These are phyloP conservation scores for Noctilio leporinus DNA, from an alignment of 2,113 vertebrate species.

Conservation along the genomic window DNA sequence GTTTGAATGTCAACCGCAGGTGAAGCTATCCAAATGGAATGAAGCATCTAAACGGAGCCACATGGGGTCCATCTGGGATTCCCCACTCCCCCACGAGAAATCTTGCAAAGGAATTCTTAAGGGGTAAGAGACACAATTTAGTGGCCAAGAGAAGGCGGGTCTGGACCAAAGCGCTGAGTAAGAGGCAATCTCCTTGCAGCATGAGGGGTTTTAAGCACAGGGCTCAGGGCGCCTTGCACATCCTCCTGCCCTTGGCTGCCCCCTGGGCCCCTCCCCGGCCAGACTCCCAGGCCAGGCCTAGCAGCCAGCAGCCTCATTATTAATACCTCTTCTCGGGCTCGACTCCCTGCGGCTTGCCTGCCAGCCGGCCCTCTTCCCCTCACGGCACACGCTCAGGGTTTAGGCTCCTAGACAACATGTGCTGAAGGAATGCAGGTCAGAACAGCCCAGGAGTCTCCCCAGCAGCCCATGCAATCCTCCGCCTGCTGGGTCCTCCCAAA, in stretches of 20 bases:
- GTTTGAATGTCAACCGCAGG: background rate
- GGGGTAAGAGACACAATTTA: background rate
- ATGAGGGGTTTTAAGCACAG: background rate
- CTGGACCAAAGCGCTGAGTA: conserved; percentile 20
- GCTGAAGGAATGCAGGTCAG: conserved; percentile 13
- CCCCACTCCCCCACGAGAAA: background rate
- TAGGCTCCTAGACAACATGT: conserved; percentile 32
- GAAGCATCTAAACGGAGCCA: conserved; percentile 48
- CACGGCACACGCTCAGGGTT: background rate
- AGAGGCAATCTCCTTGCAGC: background rate
- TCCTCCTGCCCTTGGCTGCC: background rate
- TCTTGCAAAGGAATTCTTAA: conserved; percentile 1
- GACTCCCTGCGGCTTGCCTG: background rate
- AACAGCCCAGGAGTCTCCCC: background rate
- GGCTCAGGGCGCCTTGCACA: background rate
- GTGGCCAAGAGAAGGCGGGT: background rate
- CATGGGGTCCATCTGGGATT: conserved; percentile 8
- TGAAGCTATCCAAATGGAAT: conserved; percentile 36
- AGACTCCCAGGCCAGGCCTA: background rate
- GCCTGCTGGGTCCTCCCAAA: background rate
- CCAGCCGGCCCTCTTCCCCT: background rate
- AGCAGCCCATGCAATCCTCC: background rate
- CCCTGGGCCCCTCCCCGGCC: background rate
- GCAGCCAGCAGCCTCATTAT: background rate
- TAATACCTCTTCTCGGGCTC: conserved; percentile 1